Conservation (phyloP, 2,888 invertebrate species). For the Polydrusus tereticollis region DNA sequence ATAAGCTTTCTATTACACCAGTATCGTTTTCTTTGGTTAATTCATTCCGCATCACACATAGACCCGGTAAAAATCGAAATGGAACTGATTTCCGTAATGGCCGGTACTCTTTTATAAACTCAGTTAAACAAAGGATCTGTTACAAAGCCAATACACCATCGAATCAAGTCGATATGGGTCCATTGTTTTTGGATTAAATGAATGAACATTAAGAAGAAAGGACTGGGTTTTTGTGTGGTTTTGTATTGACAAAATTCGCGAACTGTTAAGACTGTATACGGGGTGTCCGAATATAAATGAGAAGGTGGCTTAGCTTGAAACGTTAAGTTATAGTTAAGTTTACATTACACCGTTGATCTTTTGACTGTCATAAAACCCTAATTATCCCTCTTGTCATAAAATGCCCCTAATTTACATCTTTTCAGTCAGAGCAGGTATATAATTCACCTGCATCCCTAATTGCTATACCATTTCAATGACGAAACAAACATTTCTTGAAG, state of each 20-base stretch:
- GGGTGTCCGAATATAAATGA: background rate
- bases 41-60: background rate
- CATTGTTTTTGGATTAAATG: conserved; percentile 22
- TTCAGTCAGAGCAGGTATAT: too few species aligned
- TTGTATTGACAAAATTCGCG: background rate
- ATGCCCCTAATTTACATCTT: too few species aligned
- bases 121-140: conserved; percentile 20
- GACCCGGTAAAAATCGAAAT: background rate
- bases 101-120: conserved; percentile 25
- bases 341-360: too few species aligned
- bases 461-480: too few species aligned
- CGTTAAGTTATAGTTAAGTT: too few species aligned
- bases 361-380: too few species aligned
- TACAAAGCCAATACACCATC: conserved; percentile 29
- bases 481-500: too few species aligned
- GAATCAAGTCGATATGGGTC: conserved; percentile 28
- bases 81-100: conserved; percentile 8
- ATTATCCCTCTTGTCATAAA: too few species aligned
- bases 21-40: background rate
- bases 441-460: too few species aligned
- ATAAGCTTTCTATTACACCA: background rate
- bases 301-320: too few species aligned
- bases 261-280: background rate
- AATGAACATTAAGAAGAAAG: background rate
- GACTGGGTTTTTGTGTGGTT: too few species aligned